Conservation (phyloP, 1,140 invertebrate genomes). For the Drosophila bipectinata region DNA sequence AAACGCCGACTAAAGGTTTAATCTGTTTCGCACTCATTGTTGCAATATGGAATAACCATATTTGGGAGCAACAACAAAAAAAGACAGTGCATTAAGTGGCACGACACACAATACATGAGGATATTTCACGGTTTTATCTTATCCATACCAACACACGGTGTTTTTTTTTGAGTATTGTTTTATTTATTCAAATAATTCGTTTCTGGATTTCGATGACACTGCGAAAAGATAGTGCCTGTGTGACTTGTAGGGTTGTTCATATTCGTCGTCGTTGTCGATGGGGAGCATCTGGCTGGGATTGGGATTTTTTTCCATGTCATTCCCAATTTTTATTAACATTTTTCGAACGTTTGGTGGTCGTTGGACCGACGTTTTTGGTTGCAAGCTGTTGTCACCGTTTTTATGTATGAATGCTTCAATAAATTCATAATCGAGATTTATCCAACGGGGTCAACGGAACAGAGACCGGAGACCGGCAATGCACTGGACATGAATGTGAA, state of each 20-base stretch:
- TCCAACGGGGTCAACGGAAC: constrained; percentile 14
- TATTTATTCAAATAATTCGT: constrained; percentile 18
- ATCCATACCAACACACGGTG: constrained; percentile 13
- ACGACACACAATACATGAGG: not conserved
- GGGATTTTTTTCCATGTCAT: constrained; percentile 1
- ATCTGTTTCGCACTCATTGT: constrained; percentile 29
- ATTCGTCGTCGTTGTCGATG: not conserved
- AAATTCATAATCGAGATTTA: constrained; percentile 26
- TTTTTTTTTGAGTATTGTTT: constrained; percentile 17
- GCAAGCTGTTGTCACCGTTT: constrained; percentile 16
- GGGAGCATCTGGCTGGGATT: not conserved
- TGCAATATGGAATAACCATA: constrained; percentile 6
- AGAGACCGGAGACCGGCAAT: constrained; percentile 1
- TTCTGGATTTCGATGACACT: constrained; percentile 12
- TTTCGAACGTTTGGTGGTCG: constrained; percentile 2
- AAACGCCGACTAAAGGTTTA: constrained; percentile 21
- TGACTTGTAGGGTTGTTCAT: constrained; percentile 9
- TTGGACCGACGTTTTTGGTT: constrained; percentile 1
- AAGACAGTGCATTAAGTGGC: constrained; percentile 5
- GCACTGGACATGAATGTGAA: not conserved
- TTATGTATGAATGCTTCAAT: constrained; percentile 15
- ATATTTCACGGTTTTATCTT: constrained; percentile 38
- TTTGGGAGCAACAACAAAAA: constrained; percentile 4
- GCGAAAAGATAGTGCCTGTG: constrained; percentile 8
- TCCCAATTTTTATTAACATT: not conserved